Evolutionary conservation across 2,113 vertebrate genomes (phyloP).

Genomic region (Poeciliopsis turrubarensis): DNA sequence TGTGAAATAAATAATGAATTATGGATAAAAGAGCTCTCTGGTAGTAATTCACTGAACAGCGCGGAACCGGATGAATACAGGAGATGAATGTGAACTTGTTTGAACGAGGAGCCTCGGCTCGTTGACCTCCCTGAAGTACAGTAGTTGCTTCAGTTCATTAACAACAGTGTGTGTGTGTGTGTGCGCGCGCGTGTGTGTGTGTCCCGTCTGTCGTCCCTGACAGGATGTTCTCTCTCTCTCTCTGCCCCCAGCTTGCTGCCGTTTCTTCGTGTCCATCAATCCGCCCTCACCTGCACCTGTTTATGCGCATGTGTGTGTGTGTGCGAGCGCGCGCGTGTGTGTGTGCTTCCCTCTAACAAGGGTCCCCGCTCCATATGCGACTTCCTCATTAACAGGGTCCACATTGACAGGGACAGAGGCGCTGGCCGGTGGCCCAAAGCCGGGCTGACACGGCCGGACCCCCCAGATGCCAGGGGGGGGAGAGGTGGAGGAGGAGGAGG

Average conservation of each 20-base stretch:
- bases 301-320: conserved; percentile 6
- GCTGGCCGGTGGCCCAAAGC: conserved; percentile 73
- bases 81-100: conserved; percentile 32
- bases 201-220: conserved; percentile 71
- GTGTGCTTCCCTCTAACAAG: conserved; percentile 72
- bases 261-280: conserved; percentile 58
- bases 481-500: conserved; percentile 31
- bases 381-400: conserved; percentile 80
- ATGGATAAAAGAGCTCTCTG: too few species aligned
- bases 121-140: conserved; percentile 56
- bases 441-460: conserved; percentile 60
- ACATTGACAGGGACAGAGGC: conserved; percentile 77
- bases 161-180: conserved; percentile 45
- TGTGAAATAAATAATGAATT: too few species aligned
- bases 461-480: conserved; percentile 58
- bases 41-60: too few species aligned
- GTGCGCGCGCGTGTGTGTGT: conserved; percentile 37
- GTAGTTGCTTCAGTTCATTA: conserved; percentile 49
- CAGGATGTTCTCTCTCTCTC: conserved; percentile 71
- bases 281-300: conserved; percentile 70
- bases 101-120: conserved; percentile 49
- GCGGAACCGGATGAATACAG: background rate
- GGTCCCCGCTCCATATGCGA: conserved; percentile 80
- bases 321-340: too few species aligned
- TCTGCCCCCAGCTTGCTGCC: conserved; percentile 65